phyloP scores from a whole-genome alignment of 2,797 vertebrate species.

The Lateolabrax maculatus region DNA sequence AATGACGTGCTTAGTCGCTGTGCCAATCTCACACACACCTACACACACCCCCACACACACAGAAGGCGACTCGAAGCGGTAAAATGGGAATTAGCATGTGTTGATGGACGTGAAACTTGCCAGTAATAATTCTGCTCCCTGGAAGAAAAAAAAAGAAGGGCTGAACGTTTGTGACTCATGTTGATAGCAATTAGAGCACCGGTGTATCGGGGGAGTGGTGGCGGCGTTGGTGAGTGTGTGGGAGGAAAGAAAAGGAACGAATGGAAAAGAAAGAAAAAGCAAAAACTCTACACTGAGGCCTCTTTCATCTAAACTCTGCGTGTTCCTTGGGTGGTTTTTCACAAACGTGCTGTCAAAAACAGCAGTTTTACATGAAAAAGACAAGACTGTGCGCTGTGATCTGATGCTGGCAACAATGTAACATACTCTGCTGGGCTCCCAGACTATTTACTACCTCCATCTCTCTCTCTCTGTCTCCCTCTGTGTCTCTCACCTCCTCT shows the following conservation, averaged over 20 bases:
- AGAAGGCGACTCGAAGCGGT: constrained; percentile 36
- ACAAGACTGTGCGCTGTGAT: constrained; percentile 44
- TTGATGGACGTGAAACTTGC: constrained; percentile 60
- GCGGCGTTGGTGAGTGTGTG: constrained; percentile 28
- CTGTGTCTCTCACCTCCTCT: constrained; percentile 9
- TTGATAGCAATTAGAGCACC: constrained; percentile 66
- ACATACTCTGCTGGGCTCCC: not conserved
- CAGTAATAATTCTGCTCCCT: constrained; percentile 50
- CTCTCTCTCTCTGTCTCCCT: constrained; percentile 15
- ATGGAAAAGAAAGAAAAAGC: constrained; percentile 3
- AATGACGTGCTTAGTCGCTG: not conserved
- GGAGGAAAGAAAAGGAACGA: constrained; percentile 44
- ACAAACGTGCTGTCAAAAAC: constrained; percentile 53
- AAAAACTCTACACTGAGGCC: constrained; percentile 5
- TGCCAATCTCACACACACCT: constrained; percentile 35
- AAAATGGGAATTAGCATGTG: constrained; percentile 59
- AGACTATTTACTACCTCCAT: constrained; percentile 1
- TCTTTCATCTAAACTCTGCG: constrained; percentile 46
- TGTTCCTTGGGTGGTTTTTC: constrained; percentile 36
- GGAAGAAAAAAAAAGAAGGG: constrained; percentile 7
- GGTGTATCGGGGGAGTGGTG: constrained; percentile 40
- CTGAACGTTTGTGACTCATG: constrained; percentile 61
- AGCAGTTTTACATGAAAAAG: constrained; percentile 49
- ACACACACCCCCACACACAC: constrained; percentile 39
- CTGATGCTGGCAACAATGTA: constrained; percentile 18